phyloP scores from a whole-genome alignment of 2,888 invertebrate species.

The Diarsia dahlii region DNA sequence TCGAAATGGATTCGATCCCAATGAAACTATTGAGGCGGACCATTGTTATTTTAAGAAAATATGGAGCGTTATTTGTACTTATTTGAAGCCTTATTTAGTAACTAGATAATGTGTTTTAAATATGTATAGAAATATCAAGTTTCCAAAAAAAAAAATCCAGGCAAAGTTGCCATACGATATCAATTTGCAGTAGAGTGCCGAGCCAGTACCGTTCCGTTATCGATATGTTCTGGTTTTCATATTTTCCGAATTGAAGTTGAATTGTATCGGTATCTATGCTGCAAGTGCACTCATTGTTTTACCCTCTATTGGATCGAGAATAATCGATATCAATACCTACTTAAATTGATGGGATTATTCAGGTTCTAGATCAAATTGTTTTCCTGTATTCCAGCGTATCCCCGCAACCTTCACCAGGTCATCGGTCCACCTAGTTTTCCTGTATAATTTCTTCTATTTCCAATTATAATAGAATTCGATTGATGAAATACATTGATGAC shows the following conservation, averaged over 20 bases:
- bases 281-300: constrained; percentile 14
- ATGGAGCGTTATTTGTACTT: constrained; percentile 18
- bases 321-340: constrained; percentile 8
- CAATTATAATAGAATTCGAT: constrained; percentile 4
- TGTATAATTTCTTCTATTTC: constrained; percentile 12
- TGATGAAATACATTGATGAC: background rate
- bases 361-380: background rate
- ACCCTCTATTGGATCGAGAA: constrained; percentile 13
- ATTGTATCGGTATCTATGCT: constrained; percentile 11
- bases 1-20: constrained; percentile 23
- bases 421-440: no score
- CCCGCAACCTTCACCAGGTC: no score
- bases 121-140: no score
- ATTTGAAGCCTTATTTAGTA: constrained; percentile 32
- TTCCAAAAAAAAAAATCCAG: constrained; percentile 10
- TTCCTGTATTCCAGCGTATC: no score
- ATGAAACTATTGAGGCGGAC: constrained; percentile 25
- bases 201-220: constrained; percentile 34
- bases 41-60: constrained; percentile 10
- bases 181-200: constrained; percentile 36
- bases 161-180: constrained; percentile 19
- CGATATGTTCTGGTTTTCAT: constrained; percentile 37
- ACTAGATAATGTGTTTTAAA: constrained; percentile 18
- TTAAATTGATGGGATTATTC: background rate
- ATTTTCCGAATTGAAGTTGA: constrained; percentile 32